A percentile compares a stretch with the other conserved stretches of the same genome.
Conservation (phyloP, 30 jellyfish, hydroid and myxozoan genomes). For the Mastigias papua region DNA sequence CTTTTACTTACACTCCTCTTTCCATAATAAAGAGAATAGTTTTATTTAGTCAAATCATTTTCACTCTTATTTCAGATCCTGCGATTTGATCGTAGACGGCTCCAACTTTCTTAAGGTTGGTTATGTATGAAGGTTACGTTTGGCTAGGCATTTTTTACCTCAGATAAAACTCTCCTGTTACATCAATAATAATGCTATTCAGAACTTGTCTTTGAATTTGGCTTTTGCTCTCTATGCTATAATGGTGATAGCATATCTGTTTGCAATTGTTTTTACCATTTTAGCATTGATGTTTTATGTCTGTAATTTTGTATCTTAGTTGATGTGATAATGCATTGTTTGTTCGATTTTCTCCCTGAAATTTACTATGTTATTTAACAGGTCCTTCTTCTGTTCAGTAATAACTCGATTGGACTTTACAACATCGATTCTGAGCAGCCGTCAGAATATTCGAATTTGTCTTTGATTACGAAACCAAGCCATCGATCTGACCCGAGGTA, state of each 20-base stretch:
- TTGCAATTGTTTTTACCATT: no score
- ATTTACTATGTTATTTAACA: background rate
- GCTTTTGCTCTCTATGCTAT: no score
- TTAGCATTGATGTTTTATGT: no score
- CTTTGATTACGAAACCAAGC: slow-evolving; percentile 74
- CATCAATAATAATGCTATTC: no score
- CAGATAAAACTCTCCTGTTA: background rate
- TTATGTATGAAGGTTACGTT: no score
- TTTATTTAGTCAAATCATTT: background rate
- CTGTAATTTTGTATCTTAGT: background rate
- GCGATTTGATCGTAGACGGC: slow-evolving; percentile 70
- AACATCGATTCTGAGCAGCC: slow-evolving; percentile 54
- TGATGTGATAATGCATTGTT: background rate
- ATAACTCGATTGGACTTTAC: slow-evolving; percentile 81
- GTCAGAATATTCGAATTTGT: slow-evolving; percentile 52
- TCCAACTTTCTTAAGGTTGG: slow-evolving; percentile 59
- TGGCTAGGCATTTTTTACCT: background rate
- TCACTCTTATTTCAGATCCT: slow-evolving; percentile 56
- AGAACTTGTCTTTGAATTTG: no score
- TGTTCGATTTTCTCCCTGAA: background rate
- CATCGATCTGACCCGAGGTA: slow-evolving; percentile 96
- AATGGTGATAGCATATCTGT: no score
- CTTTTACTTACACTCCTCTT: no score
- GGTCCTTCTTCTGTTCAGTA: slow-evolving; percentile 69
- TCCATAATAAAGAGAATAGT: background rate